Evolutionary conservation across 2,888 invertebrate species (phyloP), one percentile per base, ranked within the genome.

Genomic region (Athalia rosae): DNA sequence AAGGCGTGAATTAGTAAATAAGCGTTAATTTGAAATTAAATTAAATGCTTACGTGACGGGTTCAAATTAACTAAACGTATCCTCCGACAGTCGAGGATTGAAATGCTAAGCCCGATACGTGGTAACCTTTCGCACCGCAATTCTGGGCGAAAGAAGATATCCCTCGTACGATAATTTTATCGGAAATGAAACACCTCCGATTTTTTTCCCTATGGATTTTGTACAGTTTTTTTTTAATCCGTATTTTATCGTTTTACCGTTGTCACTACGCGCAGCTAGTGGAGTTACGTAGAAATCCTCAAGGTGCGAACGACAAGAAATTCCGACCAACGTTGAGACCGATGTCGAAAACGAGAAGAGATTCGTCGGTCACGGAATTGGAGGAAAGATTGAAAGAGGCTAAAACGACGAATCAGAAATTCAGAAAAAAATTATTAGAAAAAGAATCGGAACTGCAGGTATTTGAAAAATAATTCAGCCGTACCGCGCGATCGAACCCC

Each of bases 251-350:
- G 28, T 2, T 28, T 28, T 2, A 28, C 28, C 2, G 28, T 28
- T 28, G 28, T 28, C 28, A 28, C 28, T 28, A 28, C 28, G 28
- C 28, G 28, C 91, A 98, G 96, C 92, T 98, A 81, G 93, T 98
- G 81, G 98, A 98, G 90, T 92, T 98, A 76, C 94, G 96, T 83
- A 93, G 97, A 83, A 95, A 95, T 90, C 97, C 98, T 0, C 94
- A 94, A 83, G 97, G 96, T 0, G 93, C 95, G 4, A 94, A 95
- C 67, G 95, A 97, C 85, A 95, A 95, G 87, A 92, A 97, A 77
- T 95, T 97, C 79, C 92, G 98, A 59, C 96, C 98, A 1, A 98
- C 98, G 0, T 91, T 98, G 71, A 93, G 96, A 79, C 97, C 97
- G 1, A 94, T 93, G 92, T 95, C 96, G 4, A 95, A 96, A 84